Conservation (phyloP, 2,888 invertebrate species). For the Stegophylla sp. region DNA sequence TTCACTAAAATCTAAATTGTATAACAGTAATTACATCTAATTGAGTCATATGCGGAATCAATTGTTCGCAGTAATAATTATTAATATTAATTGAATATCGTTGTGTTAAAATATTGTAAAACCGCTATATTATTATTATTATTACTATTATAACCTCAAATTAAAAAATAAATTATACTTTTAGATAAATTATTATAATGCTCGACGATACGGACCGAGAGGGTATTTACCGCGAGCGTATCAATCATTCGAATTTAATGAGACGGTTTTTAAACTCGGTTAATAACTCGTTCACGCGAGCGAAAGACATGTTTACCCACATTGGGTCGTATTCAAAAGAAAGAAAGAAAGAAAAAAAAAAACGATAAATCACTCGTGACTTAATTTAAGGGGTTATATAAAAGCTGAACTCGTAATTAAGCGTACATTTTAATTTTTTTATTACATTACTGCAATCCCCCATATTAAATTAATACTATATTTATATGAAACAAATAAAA, state of each 20-base stretch:
- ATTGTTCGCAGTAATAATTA: too few species aligned
- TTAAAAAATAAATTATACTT: too few species aligned
- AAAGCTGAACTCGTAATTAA: slow-evolving; percentile 9
- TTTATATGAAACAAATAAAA: too few species aligned
- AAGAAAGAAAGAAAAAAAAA: background rate
- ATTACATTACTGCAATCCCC: background rate
- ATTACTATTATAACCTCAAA: too few species aligned
- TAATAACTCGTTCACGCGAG: background rate
- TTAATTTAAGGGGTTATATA: slow-evolving; percentile 7
- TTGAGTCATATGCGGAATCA: too few species aligned
- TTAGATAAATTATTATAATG: too few species aligned
- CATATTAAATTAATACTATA: too few species aligned
- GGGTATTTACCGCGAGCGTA: background rate
- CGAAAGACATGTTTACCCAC: slow-evolving; percentile 34
- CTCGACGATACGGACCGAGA: background rate
- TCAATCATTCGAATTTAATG: background rate
- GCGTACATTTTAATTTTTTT: slow-evolving; percentile 9
- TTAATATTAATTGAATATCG: too few species aligned
- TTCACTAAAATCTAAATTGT: too few species aligned
- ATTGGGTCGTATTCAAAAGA: slow-evolving; percentile 8
- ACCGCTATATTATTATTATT: too few species aligned
- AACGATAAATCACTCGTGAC: slow-evolving; percentile 37
- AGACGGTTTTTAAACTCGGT: slow-evolving; percentile 9
- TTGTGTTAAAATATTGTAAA: too few species aligned
- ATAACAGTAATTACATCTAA: too few species aligned